Percentiles rank a stretch among this genome's conserved stretches.
phyloP scores from a whole-genome alignment of 2,888 invertebrate species.

The Tyria jacobaeae region DNA sequence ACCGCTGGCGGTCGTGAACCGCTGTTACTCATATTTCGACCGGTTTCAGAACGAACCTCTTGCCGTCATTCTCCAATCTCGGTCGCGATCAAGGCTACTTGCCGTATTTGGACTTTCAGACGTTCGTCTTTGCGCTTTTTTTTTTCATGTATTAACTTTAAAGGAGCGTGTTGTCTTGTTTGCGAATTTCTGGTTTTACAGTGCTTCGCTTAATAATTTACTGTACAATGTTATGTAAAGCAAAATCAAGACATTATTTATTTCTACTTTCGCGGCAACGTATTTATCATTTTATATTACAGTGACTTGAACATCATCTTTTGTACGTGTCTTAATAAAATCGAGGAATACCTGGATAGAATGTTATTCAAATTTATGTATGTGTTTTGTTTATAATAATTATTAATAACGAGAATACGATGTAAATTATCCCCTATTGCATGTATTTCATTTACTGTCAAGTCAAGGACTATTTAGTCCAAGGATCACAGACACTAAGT shows the following conservation, averaged over 20 bases:
- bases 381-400: too few species aligned
- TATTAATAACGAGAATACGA: too few species aligned
- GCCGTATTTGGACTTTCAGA: slow-evolving; percentile 56
- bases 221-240: slow-evolving; percentile 29
- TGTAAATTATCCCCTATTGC: too few species aligned
- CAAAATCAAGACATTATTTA: slow-evolving; percentile 25
- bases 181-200: slow-evolving; percentile 29
- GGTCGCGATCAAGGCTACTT: slow-evolving; percentile 56
- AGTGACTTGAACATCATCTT: not conserved
- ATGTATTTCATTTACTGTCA: too few species aligned
- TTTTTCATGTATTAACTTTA: slow-evolving; percentile 33
- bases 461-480: too few species aligned
- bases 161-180: slow-evolving; percentile 36
- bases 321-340: not conserved
- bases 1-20: slow-evolving; percentile 56
- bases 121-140: slow-evolving; percentile 40
- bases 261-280: slow-evolving; percentile 24
- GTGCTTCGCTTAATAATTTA: slow-evolving; percentile 19
- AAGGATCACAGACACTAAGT: too few species aligned
- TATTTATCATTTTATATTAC: slow-evolving; percentile 4
- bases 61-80: slow-evolving; percentile 55
- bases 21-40: slow-evolving; percentile 67
- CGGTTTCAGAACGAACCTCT: slow-evolving; percentile 65
- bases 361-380: too few species aligned
- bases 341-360: not conserved